phyloP scores from a whole-genome alignment of 2,797 vertebrate species.

The Adrianichthys oophorus region DNA sequence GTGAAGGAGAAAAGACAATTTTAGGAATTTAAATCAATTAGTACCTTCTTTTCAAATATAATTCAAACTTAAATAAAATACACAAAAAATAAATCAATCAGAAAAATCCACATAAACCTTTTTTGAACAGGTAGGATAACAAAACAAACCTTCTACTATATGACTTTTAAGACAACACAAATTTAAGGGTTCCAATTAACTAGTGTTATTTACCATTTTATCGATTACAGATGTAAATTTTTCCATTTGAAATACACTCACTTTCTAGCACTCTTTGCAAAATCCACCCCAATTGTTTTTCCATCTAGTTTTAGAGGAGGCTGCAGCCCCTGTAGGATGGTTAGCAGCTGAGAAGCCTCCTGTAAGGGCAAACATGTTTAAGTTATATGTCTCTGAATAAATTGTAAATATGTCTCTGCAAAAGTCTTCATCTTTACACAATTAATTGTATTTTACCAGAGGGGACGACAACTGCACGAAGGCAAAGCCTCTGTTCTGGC shows the following conservation, averaged over 20 bases:
- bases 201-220: too few species aligned
- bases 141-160: too few species aligned
- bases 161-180: too few species aligned
- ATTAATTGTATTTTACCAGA: slow-evolving; percentile 80
- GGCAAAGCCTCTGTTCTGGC: slow-evolving; percentile 97
- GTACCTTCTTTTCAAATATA: too few species aligned
- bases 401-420: neutral
- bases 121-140: too few species aligned
- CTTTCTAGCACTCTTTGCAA: slow-evolving; percentile 98
- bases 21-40: neutral
- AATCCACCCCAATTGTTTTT: slow-evolving; percentile 98
- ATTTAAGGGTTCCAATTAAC: too few species aligned
- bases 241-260: slow-evolving; percentile 67
- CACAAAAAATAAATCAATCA: too few species aligned
- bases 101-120: too few species aligned
- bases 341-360: slow-evolving; percentile 97
- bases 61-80: too few species aligned
- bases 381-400: neutral
- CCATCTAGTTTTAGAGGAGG: slow-evolving; percentile 96
- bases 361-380: slow-evolving; percentile 39
- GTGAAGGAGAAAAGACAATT: neutral
- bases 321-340: slow-evolving; percentile 94
- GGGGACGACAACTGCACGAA: slow-evolving; percentile 97
- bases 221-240: too few species aligned
- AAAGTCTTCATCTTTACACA: neutral